Evolutionary conservation across 2,888 invertebrate genomes (phyloP), one percentile per base, ranked within the genome.

Genomic region (Monoplex corrugatus): DNA sequence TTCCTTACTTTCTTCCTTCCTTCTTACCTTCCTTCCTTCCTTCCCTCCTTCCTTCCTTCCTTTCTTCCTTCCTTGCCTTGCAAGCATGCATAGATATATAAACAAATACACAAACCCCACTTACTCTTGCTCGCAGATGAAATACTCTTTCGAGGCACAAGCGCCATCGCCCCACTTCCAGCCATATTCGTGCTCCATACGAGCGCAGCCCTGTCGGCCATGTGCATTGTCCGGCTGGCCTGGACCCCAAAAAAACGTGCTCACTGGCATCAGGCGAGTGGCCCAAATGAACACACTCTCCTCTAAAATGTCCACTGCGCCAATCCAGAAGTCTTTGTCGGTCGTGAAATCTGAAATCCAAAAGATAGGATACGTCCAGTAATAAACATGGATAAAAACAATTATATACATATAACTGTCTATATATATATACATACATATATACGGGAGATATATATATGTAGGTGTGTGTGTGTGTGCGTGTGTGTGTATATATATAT

Each of bases 281-380:
- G 84, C 84, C 84, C 84, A 84, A n/a, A 84, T 35, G 50, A 84
- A 84, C n/a, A 84, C 84, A 28, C 84, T 45, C 45, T 84, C 84
- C 84, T 84, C 84, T 0, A 84, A 45, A 13, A 84, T 84, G 45
- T 84, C 84, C 44, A 84, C 16, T 44, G 45, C 84, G n/a, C 84
- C 84, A 43, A 84, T 84, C 84, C 84, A 84, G 45, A 84, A 84
- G 28, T 84, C 84, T 32, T 32, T 84, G 84, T 84, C 84, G 44
- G n/a, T n/a, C n/a, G n/a, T n/a, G n/a, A n/a, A n/a, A n/a, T n/a
- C n/a, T 82, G 82, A 40, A 38, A 40, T n/a, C n/a, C n/a, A n/a
- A n/a, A n/a, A n/a, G n/a, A 50, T 13, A 50, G 50, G 50, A 19
- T 50, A 50, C 19, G 19, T 13, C 8, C 8, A 50, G 19, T 8